A percentile compares a stretch with the other conserved stretches of the same genome.
These are phyloP conservation scores for Thryonomys swinderianus DNA, from an alignment of 2,113 vertebrate species.

Conservation along the genomic window DNA sequence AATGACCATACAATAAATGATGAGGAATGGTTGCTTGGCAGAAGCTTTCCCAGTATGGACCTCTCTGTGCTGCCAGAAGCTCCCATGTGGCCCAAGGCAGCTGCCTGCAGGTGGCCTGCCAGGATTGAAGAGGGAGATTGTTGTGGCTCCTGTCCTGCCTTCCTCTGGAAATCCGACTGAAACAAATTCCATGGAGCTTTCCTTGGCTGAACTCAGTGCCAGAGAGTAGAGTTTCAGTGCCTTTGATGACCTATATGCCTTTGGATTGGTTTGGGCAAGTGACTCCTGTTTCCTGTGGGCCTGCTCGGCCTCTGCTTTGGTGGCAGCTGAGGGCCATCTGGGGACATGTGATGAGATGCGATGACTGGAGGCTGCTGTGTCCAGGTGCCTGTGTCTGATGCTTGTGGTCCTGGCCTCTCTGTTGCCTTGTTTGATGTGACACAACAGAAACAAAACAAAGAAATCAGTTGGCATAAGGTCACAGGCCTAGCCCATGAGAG, in stretches of 20 bases:
- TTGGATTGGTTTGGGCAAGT: background rate
- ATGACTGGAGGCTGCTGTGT: background rate
- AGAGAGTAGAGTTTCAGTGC: background rate
- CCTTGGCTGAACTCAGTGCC: background rate
- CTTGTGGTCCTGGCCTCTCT: background rate
- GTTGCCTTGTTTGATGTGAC: background rate
- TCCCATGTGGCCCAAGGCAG: background rate
- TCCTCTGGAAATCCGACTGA: background rate
- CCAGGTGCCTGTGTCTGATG: background rate
- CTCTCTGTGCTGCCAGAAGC: background rate
- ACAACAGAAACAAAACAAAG: conserved; percentile 55
- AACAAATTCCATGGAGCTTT: background rate
- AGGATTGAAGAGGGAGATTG: background rate
- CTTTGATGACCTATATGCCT: background rate
- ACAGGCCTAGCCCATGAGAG: conserved; percentile 56
- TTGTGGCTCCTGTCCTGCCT: background rate
- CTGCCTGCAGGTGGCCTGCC: background rate
- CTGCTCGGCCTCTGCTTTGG: background rate
- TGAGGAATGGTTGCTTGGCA: conserved; percentile 6
- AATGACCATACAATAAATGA: background rate
- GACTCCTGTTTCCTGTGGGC: background rate
- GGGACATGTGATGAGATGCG: background rate
- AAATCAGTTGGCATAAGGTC: conserved; percentile 70
- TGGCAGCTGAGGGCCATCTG: background rate
- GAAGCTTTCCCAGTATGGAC: background rate